Evolutionary conservation across 2,888 invertebrate genomes (phyloP), one percentile per base, ranked within the genome.

Genomic region (Rhodophaea formosa): DNA sequence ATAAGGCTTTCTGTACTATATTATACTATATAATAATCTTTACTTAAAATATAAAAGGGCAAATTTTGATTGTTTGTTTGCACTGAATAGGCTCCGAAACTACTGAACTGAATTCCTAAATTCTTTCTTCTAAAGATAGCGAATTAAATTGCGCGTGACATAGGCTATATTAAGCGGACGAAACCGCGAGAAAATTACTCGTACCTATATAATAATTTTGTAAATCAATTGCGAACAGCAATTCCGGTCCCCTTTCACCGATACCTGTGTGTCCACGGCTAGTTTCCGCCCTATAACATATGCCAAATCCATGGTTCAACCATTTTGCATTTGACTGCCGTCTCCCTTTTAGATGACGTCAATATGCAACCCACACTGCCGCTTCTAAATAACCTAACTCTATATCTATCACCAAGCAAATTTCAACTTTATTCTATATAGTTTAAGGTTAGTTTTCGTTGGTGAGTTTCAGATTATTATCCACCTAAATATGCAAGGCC

Each of bases 271-370:
- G 67, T 69, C 43, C 32, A 73, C 69, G 77, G 77, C 81, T 81
- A 81, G 85, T 83, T 84, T 74, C 81, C 77, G 82, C 86, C 86
- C 86, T 83, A 82, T 84, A 89, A 87, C 90, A 90, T 90, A 91
- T 91, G 90, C 90, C 90, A 88, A 90, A 90, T 91, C 90, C 88
- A 91, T 88, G 86, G 84, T 83, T 82, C 82, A 82, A 84, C 86
- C 89, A 83, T 88, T 89, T 89, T 89, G 90, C 90, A 90, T 90
- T 88, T 86, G 84, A 79, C 83, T 82, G 79, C 82, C 75, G 76
- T 79, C 82, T 86, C 88, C 90, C 89, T 88, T 88, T 89, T 80
- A 77, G 82, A 80, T 89, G 90, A 90, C 90, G 88, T 88, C 88
- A 88, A 88, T 88, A 88, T 89, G 87, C 88, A 88, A 77, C 77